phyloP scores from a whole-genome alignment of 1,140 invertebrate genomes.

The Aphelenchoides avenae region DNA sequence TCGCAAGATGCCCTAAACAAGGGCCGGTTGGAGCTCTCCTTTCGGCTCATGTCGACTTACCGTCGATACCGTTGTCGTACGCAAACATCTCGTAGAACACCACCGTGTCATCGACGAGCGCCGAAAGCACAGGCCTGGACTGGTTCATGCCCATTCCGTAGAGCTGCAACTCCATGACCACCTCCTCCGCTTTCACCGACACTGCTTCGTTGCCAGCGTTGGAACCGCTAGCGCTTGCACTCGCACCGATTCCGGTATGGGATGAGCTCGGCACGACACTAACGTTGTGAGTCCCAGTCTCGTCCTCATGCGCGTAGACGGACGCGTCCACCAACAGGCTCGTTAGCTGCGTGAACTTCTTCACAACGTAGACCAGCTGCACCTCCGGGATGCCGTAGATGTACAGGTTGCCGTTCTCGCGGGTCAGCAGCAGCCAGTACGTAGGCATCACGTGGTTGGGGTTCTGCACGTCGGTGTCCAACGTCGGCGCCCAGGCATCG shows the following conservation, averaged over 20 bases:
- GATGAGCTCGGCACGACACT: no score
- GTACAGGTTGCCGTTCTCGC: slow-evolving; percentile 50
- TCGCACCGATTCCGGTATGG: no score
- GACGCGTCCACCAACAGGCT: slow-evolving; percentile 34
- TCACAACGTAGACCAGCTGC: slow-evolving; percentile 45
- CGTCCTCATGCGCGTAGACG: slow-evolving; percentile 29
- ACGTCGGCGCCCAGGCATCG: no score
- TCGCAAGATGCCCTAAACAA: slow-evolving; percentile 28
- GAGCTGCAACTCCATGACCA: slow-evolving; percentile 42
- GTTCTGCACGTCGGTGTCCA: slow-evolving; percentile 2
- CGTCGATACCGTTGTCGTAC: slow-evolving; percentile 38
- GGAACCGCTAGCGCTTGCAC: no score
- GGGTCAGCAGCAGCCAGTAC: slow-evolving; percentile 45
- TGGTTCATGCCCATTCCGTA: slow-evolving; percentile 53
- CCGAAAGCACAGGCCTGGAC: slow-evolving; percentile 42
- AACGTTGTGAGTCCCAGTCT: no score
- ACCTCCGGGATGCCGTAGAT: slow-evolving; percentile 47
- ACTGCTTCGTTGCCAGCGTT: no score
- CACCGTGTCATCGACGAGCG: slow-evolving; percentile 50
- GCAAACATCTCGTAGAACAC: slow-evolving; percentile 53
- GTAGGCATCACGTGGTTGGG: slow-evolving; percentile 28
- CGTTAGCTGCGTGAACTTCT: slow-evolving; percentile 29
- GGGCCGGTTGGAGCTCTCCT: not conserved
- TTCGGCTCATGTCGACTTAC: slow-evolving; percentile 8
- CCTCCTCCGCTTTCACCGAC: slow-evolving; percentile 28